Evolutionary conservation across 1,140 invertebrate species (phyloP).

Genomic region (Bombus waltoni): DNA sequence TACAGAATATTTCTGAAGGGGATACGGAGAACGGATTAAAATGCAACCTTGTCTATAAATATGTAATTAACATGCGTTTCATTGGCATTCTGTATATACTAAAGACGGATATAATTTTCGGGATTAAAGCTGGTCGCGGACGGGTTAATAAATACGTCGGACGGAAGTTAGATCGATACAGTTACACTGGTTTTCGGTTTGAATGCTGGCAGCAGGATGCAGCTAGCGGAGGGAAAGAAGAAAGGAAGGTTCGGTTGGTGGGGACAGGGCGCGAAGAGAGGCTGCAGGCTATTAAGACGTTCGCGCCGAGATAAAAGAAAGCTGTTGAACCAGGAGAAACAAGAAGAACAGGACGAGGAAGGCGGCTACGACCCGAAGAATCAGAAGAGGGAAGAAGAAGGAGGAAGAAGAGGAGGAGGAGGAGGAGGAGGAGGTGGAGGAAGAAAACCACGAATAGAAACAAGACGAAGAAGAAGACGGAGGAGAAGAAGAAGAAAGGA

Average conservation of each 20-base stretch:
- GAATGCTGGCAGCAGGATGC: no score
- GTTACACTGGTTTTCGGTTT: conserved; percentile 9
- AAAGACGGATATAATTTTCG: background rate
- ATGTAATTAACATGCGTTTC: no score
- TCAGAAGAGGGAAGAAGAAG: background rate
- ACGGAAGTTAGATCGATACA: conserved; percentile 30
- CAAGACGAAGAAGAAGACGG: background rate
- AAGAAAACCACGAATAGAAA: no score
- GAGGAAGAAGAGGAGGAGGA: background rate
- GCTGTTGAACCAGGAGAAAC: conserved; percentile 59
- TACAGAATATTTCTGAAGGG: background rate
- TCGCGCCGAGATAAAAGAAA: conserved; percentile 79
- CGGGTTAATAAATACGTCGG: background rate
- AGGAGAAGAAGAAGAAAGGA: background rate
- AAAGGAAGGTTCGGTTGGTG: background rate
- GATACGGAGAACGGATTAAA: no score
- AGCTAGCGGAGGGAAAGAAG: background rate
- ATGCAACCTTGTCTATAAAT: no score
- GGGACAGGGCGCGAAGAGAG: conserved; percentile 61
- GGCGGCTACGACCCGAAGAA: conserved; percentile 31
- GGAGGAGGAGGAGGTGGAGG: background rate
- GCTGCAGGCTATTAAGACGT: conserved; percentile 81
- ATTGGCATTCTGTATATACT: background rate
- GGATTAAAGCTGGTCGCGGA: background rate
- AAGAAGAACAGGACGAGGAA: conserved; percentile 40